Percentiles rank a stretch among this genome's conserved stretches.
Conservation (phyloP, 2,113 vertebrate species). For the Siphamia tubifer region DNA sequence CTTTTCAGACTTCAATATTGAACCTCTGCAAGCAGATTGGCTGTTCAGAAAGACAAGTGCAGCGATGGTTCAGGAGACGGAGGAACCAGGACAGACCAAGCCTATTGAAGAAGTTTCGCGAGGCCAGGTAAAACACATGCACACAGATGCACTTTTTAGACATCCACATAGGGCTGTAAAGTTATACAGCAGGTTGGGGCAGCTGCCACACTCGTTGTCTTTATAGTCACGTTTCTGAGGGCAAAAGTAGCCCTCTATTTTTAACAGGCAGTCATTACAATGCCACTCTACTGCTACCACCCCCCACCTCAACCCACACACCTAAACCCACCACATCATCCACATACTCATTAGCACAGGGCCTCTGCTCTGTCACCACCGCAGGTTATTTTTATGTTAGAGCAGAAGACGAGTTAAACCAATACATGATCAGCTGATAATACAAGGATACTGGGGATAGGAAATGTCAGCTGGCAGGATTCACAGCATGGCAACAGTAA, state of each 20-base stretch:
- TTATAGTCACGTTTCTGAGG: constrained; percentile 36
- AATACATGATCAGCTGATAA: constrained; percentile 14
- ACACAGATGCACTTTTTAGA: not conserved
- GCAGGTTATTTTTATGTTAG: constrained; percentile 18
- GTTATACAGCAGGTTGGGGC: not conserved
- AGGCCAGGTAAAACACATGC: constrained; percentile 84
- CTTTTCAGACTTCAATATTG: constrained; percentile 63
- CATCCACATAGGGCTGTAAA: not conserved
- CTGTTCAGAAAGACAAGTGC: constrained; percentile 84
- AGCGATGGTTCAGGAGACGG: constrained; percentile 92
- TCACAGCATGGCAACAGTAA: not conserved
- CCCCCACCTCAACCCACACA: not conserved
- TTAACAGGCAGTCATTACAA: constrained; percentile 41
- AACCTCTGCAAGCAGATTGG: constrained; percentile 74
- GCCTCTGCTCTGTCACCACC: constrained; percentile 19
- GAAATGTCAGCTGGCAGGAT: not conserved
- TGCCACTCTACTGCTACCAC: constrained; percentile 7
- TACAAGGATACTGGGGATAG: not conserved
- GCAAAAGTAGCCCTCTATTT: constrained; percentile 54
- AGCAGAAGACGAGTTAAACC: constrained; percentile 9
- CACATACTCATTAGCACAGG: constrained; percentile 17
- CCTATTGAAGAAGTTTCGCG: constrained; percentile 92
- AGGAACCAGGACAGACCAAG: constrained; percentile 95
- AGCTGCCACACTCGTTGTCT: constrained; percentile 14
- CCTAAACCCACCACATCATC: not conserved